Conservation (phyloP, 2,113 vertebrate genomes). For the Cebus imitator region DNA sequence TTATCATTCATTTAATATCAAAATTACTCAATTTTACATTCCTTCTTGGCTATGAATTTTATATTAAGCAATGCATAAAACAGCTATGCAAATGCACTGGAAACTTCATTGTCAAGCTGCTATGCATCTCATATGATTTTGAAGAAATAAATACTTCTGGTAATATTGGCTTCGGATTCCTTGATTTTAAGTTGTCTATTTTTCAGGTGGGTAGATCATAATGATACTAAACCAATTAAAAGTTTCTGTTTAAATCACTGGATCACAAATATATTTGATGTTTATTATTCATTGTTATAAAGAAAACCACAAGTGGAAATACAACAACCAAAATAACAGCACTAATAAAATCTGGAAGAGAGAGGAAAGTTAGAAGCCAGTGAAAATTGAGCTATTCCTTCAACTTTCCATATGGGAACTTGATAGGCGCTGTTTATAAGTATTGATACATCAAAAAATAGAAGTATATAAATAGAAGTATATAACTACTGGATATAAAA, state of each 20-base stretch:
- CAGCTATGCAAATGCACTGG: conserved; percentile 31
- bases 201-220: background rate
- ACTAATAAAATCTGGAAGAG: background rate
- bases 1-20: background rate
- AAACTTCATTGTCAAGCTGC: conserved; percentile 15
- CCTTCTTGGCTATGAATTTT: conserved; percentile 14
- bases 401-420: background rate
- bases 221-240: background rate
- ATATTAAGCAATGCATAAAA: conserved; percentile 7
- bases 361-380: background rate
- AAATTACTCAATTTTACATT: background rate
- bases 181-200: background rate
- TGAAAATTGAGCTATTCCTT: background rate
- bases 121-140: background rate
- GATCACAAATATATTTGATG: background rate
- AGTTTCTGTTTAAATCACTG: background rate
- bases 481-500: background rate
- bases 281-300: background rate
- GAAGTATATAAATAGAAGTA: background rate
- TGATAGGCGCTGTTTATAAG: background rate
- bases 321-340: background rate
- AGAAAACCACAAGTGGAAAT: background rate
- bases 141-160: background rate
- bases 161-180: background rate
- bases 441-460: background rate